Evolutionary conservation across 2,888 invertebrate species (phyloP).

Genomic region (Pheosia tremula): DNA sequence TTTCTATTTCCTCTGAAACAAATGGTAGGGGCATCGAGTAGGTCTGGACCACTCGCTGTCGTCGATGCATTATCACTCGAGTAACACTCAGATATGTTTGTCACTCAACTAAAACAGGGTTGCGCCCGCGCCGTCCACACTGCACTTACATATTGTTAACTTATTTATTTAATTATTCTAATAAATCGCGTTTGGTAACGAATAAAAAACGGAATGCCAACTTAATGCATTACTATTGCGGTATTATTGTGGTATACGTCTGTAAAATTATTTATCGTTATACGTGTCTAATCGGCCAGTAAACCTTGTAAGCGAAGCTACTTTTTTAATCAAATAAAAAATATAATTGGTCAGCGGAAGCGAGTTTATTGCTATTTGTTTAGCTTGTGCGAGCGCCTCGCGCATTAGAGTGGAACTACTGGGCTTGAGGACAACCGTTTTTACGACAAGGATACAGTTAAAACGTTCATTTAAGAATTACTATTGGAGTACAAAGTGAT

Average conservation of each 20-base stretch:
- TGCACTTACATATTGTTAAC: slow-evolving; percentile 31
- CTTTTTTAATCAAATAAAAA: slow-evolving; percentile 63
- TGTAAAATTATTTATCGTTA: slow-evolving; percentile 53
- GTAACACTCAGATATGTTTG: slow-evolving; percentile 74
- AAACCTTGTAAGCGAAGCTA: slow-evolving; percentile 62
- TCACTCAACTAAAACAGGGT: slow-evolving; percentile 61
- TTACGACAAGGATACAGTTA: slow-evolving; percentile 23
- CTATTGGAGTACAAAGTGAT: background rate
- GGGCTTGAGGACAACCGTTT: slow-evolving; percentile 27
- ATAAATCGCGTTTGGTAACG: slow-evolving; percentile 17
- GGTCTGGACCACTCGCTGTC: slow-evolving; percentile 60
- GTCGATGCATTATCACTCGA: slow-evolving; percentile 67
- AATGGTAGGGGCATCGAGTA: slow-evolving; percentile 48
- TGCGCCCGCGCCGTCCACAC: slow-evolving; percentile 26
- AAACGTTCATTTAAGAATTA: slow-evolving; percentile 1
- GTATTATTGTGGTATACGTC: slow-evolving; percentile 46
- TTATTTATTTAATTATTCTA: slow-evolving; percentile 10
- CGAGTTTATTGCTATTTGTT: slow-evolving; percentile 62
- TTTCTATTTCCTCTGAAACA: slow-evolving; percentile 13
- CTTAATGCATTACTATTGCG: slow-evolving; percentile 23
- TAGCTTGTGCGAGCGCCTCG: slow-evolving; percentile 40
- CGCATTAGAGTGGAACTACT: slow-evolving; percentile 39
- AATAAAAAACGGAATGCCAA: slow-evolving; percentile 18
- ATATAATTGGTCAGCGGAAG: slow-evolving; percentile 77
- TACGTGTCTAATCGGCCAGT: slow-evolving; percentile 70